Base-by-base conservation (phyloP, 2,888 invertebrate species). In the Julus scanicus region DNA sequence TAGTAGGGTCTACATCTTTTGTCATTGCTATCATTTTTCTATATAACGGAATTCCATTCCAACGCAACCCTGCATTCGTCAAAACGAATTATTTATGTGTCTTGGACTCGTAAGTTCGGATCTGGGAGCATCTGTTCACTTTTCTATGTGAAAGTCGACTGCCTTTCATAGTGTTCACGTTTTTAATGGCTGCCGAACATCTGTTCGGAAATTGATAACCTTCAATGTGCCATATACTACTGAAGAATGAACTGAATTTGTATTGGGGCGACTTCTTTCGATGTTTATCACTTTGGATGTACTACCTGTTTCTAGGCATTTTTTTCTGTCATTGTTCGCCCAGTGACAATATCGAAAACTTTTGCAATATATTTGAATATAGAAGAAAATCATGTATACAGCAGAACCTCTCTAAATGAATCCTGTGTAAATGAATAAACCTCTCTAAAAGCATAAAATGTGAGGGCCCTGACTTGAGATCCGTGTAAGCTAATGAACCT, bases 51-150 rank as follows among this genome's bases (percentile, higher is more conserved):
- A 63, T 5, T 63, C 8, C 63, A 63, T 63, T 20, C 63, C 63
- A 63, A 17, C 6, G 63, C 63, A 20, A 1, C 63, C 63, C 63
- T 20, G 20, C 4, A 63, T 20, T 63, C 63, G 63, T n/a, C 57
- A 57, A n/a, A 57, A 57, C 57, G 57, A 63, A 63, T 63, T 63
- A 63, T 63, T 63, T 63, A 63, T 63, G 63, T 63, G 63, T 20
- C 20, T 8, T 63, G 63, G 63, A 63, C 63, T 63, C 9, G 63
- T 20, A 20, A 63, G 63, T 63, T 20, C n/a, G 63, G 63, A 44
- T 63, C 63, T 63, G 63, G 63, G 63, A 63, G 63, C 63, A 63
- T 63, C 63, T 63, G 63, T 63, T 63, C 63, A 20, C 63, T 63
- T 20, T 63, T 63, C 20, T 63, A 20, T 20, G 20, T 6, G 63